phyloP scores from a whole-genome alignment of 92 coral and sea anemone genomes.

The Actinostola sp. region DNA sequence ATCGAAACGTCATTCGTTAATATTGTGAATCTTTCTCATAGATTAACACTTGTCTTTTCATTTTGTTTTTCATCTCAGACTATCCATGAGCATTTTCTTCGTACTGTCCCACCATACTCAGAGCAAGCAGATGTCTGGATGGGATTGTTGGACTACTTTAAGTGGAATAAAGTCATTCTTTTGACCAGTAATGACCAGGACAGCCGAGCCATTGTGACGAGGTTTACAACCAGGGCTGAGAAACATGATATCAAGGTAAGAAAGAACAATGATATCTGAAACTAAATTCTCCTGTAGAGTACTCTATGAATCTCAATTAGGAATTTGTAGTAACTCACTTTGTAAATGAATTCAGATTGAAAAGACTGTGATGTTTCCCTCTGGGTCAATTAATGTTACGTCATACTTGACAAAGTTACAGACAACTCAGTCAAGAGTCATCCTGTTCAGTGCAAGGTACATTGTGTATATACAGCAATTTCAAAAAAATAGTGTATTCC shows the following conservation, averaged over 20 bases:
- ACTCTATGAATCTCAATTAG: background rate
- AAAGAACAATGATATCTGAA: background rate
- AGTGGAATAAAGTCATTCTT: constrained; percentile 82
- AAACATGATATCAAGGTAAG: constrained; percentile 70
- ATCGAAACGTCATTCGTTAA: no score
- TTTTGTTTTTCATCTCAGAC: constrained; percentile 55
- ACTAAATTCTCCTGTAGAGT: background rate
- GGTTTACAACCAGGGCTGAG: constrained; percentile 75
- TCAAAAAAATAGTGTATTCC: background rate
- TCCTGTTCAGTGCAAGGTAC: constrained; percentile 91
- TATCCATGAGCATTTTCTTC: constrained; percentile 83
- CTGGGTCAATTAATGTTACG: constrained; percentile 79
- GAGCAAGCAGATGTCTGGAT: constrained; percentile 97
- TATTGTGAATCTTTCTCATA: no score
- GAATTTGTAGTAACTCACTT: no score
- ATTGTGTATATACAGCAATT: background rate
- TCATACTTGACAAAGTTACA: constrained; percentile 65
- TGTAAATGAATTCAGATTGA: constrained; percentile 79
- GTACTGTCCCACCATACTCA: constrained; percentile 86
- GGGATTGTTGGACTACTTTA: constrained; percentile 67
- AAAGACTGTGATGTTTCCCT: constrained; percentile 82
- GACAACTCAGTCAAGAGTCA: constrained; percentile 88
- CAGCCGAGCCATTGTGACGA: constrained; percentile 82
- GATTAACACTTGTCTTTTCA: no score
- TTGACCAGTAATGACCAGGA: constrained; percentile 95